Evolutionary conservation across 2,797 vertebrate species (phyloP).

Genomic region (Chrysocyon brachyurus): DNA sequence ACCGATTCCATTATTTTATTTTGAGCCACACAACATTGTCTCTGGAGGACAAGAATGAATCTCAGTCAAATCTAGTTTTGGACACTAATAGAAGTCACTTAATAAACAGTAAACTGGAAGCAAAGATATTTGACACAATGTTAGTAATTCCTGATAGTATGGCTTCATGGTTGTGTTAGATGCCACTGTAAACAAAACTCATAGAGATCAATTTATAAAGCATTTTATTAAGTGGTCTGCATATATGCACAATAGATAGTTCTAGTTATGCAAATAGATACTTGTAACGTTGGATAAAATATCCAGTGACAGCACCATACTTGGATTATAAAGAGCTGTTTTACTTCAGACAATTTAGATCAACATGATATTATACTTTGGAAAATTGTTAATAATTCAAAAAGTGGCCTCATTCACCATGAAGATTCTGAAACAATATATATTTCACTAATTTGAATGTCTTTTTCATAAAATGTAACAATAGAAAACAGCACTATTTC

Average conservation of each 20-base stretch:
- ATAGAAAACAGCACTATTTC: background rate
- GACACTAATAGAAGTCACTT: background rate
- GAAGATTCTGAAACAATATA: background rate
- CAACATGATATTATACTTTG: background rate
- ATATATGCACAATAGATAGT: background rate
- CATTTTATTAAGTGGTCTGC: background rate
- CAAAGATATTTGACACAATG: background rate
- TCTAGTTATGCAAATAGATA: background rate
- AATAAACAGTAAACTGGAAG: background rate
- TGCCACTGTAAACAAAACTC: background rate
- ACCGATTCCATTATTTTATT: background rate
- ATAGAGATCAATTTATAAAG: background rate
- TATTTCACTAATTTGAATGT: background rate
- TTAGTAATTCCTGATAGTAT: background rate
- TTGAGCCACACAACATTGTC: background rate
- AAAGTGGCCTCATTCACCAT: background rate
- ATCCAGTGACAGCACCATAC: background rate
- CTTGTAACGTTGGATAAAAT: background rate
- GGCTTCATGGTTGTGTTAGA: background rate
- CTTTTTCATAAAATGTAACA: background rate
- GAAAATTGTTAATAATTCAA: background rate
- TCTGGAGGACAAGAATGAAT: background rate
- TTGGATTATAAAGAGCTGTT: background rate
- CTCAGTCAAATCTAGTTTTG: background rate
- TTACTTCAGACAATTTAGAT: background rate